Evolutionary conservation across 2,797 vertebrate species (phyloP).

Genomic region (Acanthurus tractus): DNA sequence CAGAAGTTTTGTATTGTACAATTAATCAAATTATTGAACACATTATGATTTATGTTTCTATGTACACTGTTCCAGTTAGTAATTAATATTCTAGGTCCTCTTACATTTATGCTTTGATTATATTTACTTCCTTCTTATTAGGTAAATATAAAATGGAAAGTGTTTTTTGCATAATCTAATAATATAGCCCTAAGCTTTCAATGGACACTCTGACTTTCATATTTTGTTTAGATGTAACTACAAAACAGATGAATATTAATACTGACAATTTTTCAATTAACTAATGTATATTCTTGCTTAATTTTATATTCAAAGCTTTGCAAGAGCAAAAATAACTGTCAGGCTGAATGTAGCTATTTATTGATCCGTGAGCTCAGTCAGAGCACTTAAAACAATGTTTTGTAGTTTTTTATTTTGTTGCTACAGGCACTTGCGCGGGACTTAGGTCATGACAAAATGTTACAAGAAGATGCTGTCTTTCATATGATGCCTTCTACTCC

Average conservation of each 20-base stretch:
- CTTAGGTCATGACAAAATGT: neutral
- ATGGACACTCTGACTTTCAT: neutral
- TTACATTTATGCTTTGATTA: neutral
- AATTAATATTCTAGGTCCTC: neutral
- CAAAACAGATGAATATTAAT: neutral
- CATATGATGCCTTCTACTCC: neutral
- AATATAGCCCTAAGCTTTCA: neutral
- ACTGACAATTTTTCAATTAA: neutral
- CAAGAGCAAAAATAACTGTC: slow-evolving; percentile 1
- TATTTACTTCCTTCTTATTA: neutral
- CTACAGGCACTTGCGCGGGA: neutral
- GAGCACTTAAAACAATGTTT: neutral
- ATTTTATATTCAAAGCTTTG: slow-evolving; percentile 3
- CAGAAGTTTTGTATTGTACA: neutral
- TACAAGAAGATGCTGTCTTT: slow-evolving; percentile 2
- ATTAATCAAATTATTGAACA: neutral
- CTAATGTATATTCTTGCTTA: neutral
- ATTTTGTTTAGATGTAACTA: neutral
- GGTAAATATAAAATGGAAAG: neutral
- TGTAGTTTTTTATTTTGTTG: neutral
- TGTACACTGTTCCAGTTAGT: neutral
- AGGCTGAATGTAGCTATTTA: slow-evolving; percentile 1
- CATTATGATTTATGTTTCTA: slow-evolving; percentile 1
- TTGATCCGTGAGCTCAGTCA: slow-evolving; percentile 6
- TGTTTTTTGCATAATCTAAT: neutral